Base-by-base conservation (phyloP, 2,888 invertebrate species). In the Pocota personata region DNA sequence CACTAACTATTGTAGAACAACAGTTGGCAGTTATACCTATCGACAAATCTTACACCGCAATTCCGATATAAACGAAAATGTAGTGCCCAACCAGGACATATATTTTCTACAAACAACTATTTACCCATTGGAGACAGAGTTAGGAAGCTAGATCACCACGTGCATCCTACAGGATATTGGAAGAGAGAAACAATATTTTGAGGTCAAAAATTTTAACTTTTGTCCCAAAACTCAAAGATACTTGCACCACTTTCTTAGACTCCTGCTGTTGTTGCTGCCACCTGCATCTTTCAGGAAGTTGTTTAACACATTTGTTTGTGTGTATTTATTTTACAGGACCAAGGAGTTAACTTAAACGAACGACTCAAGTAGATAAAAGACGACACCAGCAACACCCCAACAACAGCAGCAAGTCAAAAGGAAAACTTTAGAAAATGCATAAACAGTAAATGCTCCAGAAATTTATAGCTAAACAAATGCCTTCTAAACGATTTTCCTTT, bases 381-480 rank as follows among this genome's bases (percentile, higher is more conserved):
- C 32, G 57, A 79, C 66, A 73, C 24, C 19, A 55, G 32, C 67
- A 62, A 27, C 55, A 48, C n/a, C n/a, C 16, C 32, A 46, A 37
- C 52, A 55, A 43, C 52, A 24, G 57, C 58, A 52, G 52, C 62
- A 75, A 79, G 83, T 73, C 69, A 75, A 73, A 79, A 69, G 79
- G 57, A 73, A 79, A 83, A 83, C 79, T 79, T 83, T 62, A 62
- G 48, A 46, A 78, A 78, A 77, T 72, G 76, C 77, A 77, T 60
- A 83, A 73, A 78, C 72, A 77, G 71, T 82, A 83, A 72, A 66
- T 78, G 52, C 66, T 78, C 40, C 19, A 73, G 48, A 73, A 84
- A 84, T 79, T 84, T 75, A 50, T 73, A 69, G 30, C 67, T 43
- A 69, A 84, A 69, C 69, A 79, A 73, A 73, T 79, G 60, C 79